A percentile compares a stretch with the other conserved stretches of the same genome.
phyloP scores from a whole-genome alignment of 2,888 invertebrate genomes.

The Ptilodon capucinus region DNA sequence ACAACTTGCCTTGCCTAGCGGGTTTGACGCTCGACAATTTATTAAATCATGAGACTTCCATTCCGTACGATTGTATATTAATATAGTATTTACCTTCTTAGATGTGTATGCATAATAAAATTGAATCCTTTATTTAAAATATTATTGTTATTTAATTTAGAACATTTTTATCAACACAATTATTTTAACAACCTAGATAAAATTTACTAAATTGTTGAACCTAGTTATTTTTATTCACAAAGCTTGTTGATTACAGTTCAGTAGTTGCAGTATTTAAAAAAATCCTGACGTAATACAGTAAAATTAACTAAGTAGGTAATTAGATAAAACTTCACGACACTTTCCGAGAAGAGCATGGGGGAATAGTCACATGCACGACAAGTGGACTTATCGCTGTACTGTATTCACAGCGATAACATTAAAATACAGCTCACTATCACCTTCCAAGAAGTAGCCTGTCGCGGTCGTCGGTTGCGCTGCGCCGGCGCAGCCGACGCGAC shows the following conservation, averaged over 20 bases:
- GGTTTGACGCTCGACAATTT: slow-evolving; percentile 36
- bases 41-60: not conserved
- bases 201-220: not conserved
- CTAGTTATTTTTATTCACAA: not conserved
- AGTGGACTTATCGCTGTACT: slow-evolving; percentile 69
- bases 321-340: slow-evolving; percentile 52
- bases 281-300: slow-evolving; percentile 20
- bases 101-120: no score
- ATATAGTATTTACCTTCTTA: no score
- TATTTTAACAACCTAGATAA: no score
- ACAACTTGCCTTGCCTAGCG: slow-evolving; percentile 35
- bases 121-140: no score
- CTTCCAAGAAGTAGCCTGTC: slow-evolving; percentile 68
- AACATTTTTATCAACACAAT: no score
- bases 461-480: slow-evolving; percentile 27
- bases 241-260: not conserved
- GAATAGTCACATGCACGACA: slow-evolving; percentile 63
- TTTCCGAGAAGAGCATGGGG: slow-evolving; percentile 61
- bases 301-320: slow-evolving; percentile 41
- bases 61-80: no score
- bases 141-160: no score
- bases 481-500: slow-evolving; percentile 53
- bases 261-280: slow-evolving; percentile 5
- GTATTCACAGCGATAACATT: slow-evolving; percentile 77
- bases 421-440: slow-evolving; percentile 74